phyloP scores from a whole-genome alignment of 2,113 vertebrate genomes.

The Scomber japonicus region DNA sequence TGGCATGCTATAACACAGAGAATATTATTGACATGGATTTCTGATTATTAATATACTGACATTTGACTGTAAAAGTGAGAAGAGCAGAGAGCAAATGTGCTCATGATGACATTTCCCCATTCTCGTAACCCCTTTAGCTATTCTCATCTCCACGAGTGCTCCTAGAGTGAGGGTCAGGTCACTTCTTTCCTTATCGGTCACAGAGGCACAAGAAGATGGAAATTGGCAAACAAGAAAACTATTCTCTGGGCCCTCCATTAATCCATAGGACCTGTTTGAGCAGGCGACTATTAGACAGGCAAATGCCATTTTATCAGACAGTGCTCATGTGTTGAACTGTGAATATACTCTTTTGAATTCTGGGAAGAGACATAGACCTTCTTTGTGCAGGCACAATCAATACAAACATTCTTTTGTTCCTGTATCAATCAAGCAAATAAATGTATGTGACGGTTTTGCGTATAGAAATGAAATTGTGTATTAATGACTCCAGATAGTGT shows the following conservation, averaged over 20 bases:
- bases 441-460: no score
- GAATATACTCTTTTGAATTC: no score
- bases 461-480: no score
- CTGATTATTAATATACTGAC: slow-evolving; percentile 69
- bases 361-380: no score
- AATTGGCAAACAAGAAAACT: slow-evolving; percentile 43
- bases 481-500: no score
- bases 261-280: no score
- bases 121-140: slow-evolving; percentile 53
- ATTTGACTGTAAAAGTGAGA: slow-evolving; percentile 58
- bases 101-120: slow-evolving; percentile 56
- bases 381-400: no score
- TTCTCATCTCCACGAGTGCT: slow-evolving; percentile 57
- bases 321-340: no score
- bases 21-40: slow-evolving; percentile 48
- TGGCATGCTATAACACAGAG: slow-evolving; percentile 10
- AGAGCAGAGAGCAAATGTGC: slow-evolving; percentile 60
- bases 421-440: no score
- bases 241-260: background rate
- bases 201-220: slow-evolving; percentile 35
- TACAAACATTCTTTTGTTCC: no score
- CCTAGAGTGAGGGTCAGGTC: slow-evolving; percentile 49
- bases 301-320: no score
- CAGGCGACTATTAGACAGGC: no score
- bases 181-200: slow-evolving; percentile 58